phyloP scores from a whole-genome alignment of 2,113 vertebrate species.

The Tautogolabrus adspersus region DNA sequence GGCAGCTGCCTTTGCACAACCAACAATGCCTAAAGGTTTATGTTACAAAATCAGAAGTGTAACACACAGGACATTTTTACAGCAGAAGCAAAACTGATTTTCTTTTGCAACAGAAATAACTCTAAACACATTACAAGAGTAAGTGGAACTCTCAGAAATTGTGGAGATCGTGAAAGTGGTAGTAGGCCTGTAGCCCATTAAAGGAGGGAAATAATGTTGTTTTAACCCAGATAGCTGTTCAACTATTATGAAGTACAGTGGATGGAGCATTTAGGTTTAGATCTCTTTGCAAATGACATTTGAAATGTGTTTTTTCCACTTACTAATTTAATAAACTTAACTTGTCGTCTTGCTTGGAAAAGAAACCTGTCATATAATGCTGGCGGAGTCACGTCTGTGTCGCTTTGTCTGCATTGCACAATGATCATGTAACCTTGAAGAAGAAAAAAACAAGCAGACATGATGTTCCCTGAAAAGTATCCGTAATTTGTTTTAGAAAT shows the following conservation, averaged over 20 bases:
- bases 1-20: no score
- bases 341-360: background rate
- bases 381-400: background rate
- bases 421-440: background rate
- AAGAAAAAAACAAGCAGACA: background rate
- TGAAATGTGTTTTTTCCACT: background rate
- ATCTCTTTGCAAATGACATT: background rate
- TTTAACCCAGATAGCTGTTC: background rate
- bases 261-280: background rate
- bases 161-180: background rate
- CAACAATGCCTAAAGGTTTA: no score
- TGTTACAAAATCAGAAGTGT: no score
- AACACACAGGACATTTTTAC: no score
- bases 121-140: background rate
- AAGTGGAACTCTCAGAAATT: no score
- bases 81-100: no score
- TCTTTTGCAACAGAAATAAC: background rate
- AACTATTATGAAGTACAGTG: background rate
- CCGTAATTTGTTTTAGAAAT: background rate
- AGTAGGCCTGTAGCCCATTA: background rate
- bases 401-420: background rate
- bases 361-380: background rate
- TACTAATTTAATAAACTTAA: background rate
- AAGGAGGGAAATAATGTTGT: background rate
- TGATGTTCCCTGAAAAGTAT: background rate